Evolutionary conservation across 2,113 vertebrate species (phyloP).

Genomic region (Sorex fumeus): DNA sequence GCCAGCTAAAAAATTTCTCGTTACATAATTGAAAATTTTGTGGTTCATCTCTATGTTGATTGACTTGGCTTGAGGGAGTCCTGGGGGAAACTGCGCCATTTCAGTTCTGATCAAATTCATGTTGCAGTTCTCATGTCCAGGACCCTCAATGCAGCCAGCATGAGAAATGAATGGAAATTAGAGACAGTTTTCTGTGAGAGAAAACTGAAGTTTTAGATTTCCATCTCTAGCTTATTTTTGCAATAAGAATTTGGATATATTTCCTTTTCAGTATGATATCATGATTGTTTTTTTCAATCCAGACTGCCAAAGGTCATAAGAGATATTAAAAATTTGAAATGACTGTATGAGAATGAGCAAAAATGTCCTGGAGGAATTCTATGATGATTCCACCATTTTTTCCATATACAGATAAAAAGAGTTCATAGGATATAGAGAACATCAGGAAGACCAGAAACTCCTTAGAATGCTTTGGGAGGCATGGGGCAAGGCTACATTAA

Average conservation of each 20-base stretch:
- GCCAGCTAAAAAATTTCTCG: slow-evolving; percentile 51
- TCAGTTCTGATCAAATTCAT: slow-evolving; percentile 63
- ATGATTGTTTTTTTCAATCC: slow-evolving; percentile 68
- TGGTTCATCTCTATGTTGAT: slow-evolving; percentile 29
- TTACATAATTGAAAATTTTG: slow-evolving; percentile 48
- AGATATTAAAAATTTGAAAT: slow-evolving; percentile 10
- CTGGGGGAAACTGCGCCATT: not conserved
- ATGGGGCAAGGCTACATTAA: not conserved
- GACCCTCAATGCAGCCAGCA: not conserved
- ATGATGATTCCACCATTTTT: slow-evolving; percentile 73
- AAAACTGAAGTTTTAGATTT: slow-evolving; percentile 49
- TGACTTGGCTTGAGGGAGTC: slow-evolving; percentile 37
- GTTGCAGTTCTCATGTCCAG: not conserved
- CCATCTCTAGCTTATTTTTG: slow-evolving; percentile 34
- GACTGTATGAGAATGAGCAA: slow-evolving; percentile 34
- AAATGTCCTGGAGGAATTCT: slow-evolving; percentile 63
- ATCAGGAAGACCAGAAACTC: slow-evolving; percentile 67
- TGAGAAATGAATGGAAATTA: slow-evolving; percentile 28
- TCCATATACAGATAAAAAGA: slow-evolving; percentile 53
- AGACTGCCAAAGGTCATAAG: not conserved
- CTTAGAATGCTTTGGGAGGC: slow-evolving; percentile 52
- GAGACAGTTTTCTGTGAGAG: slow-evolving; percentile 44
- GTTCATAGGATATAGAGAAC: slow-evolving; percentile 68
- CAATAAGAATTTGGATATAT: slow-evolving; percentile 49
- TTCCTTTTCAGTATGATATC: slow-evolving; percentile 54